Evolutionary conservation across 2,888 invertebrate genomes (phyloP).

Genomic region (Aproaerema taeniolella): DNA sequence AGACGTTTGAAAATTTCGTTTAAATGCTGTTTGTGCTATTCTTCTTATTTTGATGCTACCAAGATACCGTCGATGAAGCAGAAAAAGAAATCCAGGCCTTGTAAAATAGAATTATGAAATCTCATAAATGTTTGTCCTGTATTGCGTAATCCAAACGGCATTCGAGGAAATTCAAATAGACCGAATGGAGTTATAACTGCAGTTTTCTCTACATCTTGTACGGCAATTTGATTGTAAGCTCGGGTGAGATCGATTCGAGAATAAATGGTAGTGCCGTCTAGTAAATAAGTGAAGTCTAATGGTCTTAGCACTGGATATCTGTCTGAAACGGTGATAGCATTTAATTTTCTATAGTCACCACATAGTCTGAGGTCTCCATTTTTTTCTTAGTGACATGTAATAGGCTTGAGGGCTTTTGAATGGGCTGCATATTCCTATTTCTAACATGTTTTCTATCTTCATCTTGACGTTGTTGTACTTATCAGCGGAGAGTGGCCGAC

Average conservation of each 20-base stretch:
- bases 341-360: constrained; percentile 23
- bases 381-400: constrained; percentile 27
- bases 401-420: constrained; percentile 18
- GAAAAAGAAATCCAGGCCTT: not conserved
- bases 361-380: constrained; percentile 23
- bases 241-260: constrained; percentile 13
- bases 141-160: too few species aligned
- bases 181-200: constrained; percentile 26
- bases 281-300: constrained; percentile 8
- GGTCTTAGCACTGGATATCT: constrained; percentile 14
- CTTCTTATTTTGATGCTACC: not conserved
- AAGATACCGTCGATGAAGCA: not conserved
- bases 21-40: not conserved
- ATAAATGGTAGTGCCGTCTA: constrained; percentile 9
- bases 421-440: constrained; percentile 18
- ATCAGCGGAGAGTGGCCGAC: constrained; percentile 13
- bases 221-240: constrained; percentile 11
- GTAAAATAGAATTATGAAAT: not conserved
- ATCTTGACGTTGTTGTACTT: constrained; percentile 11
- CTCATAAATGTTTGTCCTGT: not conserved
- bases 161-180: too few species aligned
- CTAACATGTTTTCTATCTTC: constrained; percentile 16
- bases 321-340: constrained; percentile 13
- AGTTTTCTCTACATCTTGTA: constrained; percentile 15
- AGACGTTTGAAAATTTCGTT: not conserved